Base-by-base conservation (phyloP, 2,113 vertebrate genomes). In the Paralichthys olivaceus region DNA sequence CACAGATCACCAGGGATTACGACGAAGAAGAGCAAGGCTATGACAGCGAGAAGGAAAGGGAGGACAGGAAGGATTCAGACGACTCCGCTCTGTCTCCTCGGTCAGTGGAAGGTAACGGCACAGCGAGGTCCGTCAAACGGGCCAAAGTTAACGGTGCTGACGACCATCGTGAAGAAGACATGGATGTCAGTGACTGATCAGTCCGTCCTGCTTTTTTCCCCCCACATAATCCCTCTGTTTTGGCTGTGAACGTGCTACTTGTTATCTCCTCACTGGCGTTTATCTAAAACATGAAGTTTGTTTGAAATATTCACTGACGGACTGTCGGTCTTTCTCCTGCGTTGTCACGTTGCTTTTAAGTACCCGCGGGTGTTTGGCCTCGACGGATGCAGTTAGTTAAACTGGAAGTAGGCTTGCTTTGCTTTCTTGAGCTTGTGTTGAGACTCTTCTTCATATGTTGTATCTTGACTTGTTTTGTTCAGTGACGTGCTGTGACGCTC, bases 11-110 rank as follows among this genome's bases (percentile, higher is more conserved):
- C 66, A 95, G 97, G 86, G 96, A 99, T 88, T 99, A 99, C 0
- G 97, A 99, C 1, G 97, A 98, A 86, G 97, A 99, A 69, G 97
- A 99, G 26, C 97, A 98, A 78, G 97, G 97, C 12, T 99, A 99
- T 0, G 97, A 97, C 95, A 98, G 97, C 13, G 97, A 96, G 80
- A 97, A 98, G 75, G 97, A 98, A 80, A 67, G 96, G 79, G 57
- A 93, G 92, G 69, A 95, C 4, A 95, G 95, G 86, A 95, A 96
- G 73, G 86, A 90, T 47, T 85, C 92, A 0, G 96, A 97, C 4
- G 87, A 92, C 72, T 93, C 95, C 2, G 92, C 93, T 59, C 92
- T 94, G 58, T 93, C 92, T 56, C 91, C 92, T 25, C 77, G 91
- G 87, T 62, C 95, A 64, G 87, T 83, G 4, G 37, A 96, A 90